Evolutionary conservation across 2,888 invertebrate species (phyloP), one percentile per base, ranked within the genome.

Genomic region (Endotricha flammealis): DNA sequence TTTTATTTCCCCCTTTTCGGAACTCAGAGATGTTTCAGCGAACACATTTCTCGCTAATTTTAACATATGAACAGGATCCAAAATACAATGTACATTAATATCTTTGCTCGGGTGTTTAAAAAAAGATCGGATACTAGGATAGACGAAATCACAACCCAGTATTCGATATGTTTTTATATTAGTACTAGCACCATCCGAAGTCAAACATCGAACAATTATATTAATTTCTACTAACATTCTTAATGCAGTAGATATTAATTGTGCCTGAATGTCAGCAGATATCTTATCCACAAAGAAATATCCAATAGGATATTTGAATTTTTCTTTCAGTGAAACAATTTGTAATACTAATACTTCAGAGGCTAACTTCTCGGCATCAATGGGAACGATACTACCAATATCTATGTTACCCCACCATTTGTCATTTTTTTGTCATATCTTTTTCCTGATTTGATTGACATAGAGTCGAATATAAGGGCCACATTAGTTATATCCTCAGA

Each of bases 261-360:
- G 35, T 8, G 36, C 25, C 32, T 40, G 40, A 12, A 42, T 10
- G 9, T 36, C 9, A 7, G 42, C 40, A 27, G 40, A 39, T 12
- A 40, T 31, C 22, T 40, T 45, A 28, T 40, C 24, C 4, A 38
- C 44, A 5, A 46, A 44, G 46, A 48, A 50, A 38, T 53, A 53
- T 24, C 38, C 51, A 17, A 52, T 48, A 7, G 50, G 48, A 29
- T 42, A 45, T 39, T 45, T 42, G 36, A 49, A 36, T 33, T 40
- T 44, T 34, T 17, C 23, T 14, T 23, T 42, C 2, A 23, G 32
- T 9, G 41, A 45, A 1, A 44, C 44, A 4, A 16, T 16, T 16
- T 16, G 16, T 4, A 16, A 16, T 6, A 16, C 6, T 16, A 4
- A 6, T 3, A 30, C 48, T 47, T 41, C 41, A 31, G 17, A 50